Evolutionary conservation across 1,140 invertebrate species (phyloP), one percentile per base, ranked within the genome.

Genomic region (Scaptomyza hsui): DNA sequence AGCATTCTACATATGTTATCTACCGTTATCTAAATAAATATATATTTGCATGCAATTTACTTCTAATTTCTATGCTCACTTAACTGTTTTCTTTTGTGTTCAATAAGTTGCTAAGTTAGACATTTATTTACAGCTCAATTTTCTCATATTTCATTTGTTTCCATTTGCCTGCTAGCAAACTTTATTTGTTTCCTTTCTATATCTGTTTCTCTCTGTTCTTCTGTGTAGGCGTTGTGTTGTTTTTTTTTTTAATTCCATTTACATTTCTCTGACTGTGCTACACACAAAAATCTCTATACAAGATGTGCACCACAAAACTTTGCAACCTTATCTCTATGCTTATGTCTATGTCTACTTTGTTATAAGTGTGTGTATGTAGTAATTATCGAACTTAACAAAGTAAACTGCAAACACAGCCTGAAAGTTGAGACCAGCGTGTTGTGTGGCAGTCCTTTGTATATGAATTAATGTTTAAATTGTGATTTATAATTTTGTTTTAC

Each of bases 201-300:
- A 13, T 42, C 9, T 2, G 10, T 56, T 37, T 65, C 7, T 47
- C 29, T 37, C 21, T 47, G 5, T 59, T 35, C 6, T 29, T 29
- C 0, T 26, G 7, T 41, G 26, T 26, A 18, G 15, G 4, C 26
- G 39, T 35, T 24, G 15, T 16, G 26, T n/a, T 41, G 13, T 35
- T 32, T 19, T 63, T 16, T 9, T 15, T 42, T 37, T 47, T 57
- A 18, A 67, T 39, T 72, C 53, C 48, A 52, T 47, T 37, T 55
- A 62, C 61, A 55, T 76, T 61, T 55, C 67, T 35, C 44, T 68
- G 49, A 78, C 52, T 67, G 35, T 55, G 55, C 51, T 29, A 24
- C 55, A 62, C 47, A 44, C 37, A 51, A 57, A 72, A 77, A 37
- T 42, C 44, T 41, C 60, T 65, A 35, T 19, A 18, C 35, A 24